Evolutionary conservation across 2,888 invertebrate species (phyloP).

Genomic region (Lasioglossum figueresi): DNA sequence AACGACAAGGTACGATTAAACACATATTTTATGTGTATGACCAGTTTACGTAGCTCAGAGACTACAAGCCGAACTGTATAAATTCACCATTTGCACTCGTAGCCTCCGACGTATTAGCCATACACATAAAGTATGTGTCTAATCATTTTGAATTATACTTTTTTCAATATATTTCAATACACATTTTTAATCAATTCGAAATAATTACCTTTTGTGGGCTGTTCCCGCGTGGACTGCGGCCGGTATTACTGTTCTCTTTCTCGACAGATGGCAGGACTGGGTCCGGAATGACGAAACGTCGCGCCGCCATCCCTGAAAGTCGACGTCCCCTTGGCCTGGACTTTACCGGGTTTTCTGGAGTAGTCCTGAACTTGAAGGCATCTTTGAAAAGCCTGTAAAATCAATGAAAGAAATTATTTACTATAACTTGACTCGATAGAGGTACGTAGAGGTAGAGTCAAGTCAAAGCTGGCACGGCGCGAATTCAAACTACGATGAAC

Average conservation of each 20-base stretch:
- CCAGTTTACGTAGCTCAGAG: too few species aligned
- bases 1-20: too few species aligned
- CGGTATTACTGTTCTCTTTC: conserved; percentile 76
- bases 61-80: too few species aligned
- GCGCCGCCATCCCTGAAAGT: conserved; percentile 76
- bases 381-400: conserved; percentile 80
- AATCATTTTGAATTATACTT: too few species aligned
- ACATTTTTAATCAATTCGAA: background rate
- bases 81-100: too few species aligned
- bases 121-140: too few species aligned
- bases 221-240: conserved; percentile 63
- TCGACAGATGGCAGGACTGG: conserved; percentile 69
- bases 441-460: background rate
- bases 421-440: background rate
- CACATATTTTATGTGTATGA: too few species aligned
- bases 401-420: background rate
- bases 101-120: too few species aligned
- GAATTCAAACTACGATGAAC: background rate
- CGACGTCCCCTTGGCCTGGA: conserved; percentile 69
- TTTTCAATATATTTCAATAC: too few species aligned
- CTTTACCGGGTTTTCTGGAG: conserved; percentile 76
- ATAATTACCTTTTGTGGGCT: conserved; percentile 79
- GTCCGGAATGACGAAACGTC: conserved; percentile 73
- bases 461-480: background rate
- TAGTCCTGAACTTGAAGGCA: conserved; percentile 79